Evolutionary conservation across 2,888 invertebrate species (phyloP), one percentile per base, ranked within the genome.

Genomic region (Tetranychus piercei): DNA sequence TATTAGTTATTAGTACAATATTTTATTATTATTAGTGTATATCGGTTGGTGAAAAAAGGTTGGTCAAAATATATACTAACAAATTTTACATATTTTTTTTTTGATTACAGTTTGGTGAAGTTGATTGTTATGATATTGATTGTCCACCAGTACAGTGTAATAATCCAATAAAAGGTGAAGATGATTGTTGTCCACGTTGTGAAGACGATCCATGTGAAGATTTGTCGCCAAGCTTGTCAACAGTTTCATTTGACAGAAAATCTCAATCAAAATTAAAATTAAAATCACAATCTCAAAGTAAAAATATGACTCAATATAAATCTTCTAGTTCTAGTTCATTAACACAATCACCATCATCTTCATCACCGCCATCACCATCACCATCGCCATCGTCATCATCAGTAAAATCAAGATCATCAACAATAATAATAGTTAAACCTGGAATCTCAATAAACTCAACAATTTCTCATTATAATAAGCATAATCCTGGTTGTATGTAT

Each of bases 81-180:
- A 6, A 44, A 20, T 73, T 43, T 72, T 72, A 18, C 6, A 23
- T 20, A 15, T 34, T 15, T 6, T n/a, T 23, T 20, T 9, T 44
- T 76, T 43, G 9, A 55, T 74, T 18, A 66, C 66, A 90, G 88
- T 86, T 89, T 80, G 92, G 92, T 73, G 90, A 92, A 84, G 88
- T 90, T 79, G 92, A 92, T 85, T 92, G 92, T 82, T 91, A 90
- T 90, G 89, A 89, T 81, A 86, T 91, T 82, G 88, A 89, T 82
- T 92, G 92, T 83, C 91, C 90, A 80, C 87, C 87, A 73, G 83
- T 88, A 74, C 84, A 86, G 74, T 89, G 89, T 81, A 83, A 85
- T 76, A 86, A 87, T 79, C 87, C 88, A 5, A 84, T 88, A 69
- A 85, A 87, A 79, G 84, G 85, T 77, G 85, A 86, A 15, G 88